Base-by-base conservation (phyloP, 1,140 invertebrate species). In the Heliconius eleuchia region DNA sequence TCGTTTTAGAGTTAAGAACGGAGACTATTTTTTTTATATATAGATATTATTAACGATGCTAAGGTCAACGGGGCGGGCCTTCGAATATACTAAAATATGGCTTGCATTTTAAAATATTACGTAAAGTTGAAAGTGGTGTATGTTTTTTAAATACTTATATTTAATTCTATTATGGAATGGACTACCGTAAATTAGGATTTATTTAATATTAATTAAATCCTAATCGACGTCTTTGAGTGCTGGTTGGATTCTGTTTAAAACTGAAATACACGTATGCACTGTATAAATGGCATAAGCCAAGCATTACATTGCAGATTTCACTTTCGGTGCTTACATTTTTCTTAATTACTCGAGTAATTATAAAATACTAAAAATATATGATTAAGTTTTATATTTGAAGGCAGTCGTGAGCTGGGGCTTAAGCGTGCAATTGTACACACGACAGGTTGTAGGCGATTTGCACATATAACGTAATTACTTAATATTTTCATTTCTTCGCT, bases 1-100 rank as follows among this genome's bases (percentile, higher is more conserved):
- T 80, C 84, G 84, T 71, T 71, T 80, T 80, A 71, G 71, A 60
- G 5, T 73, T 76, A 30, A 74, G 57, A n/a, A 39, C 23, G 39
- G 70, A 77, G 74, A 73, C 71, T 27, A 27, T 81, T 81, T 81
- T 46, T 46, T 46, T 13, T 42, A 42, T 30, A 30, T 46, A 46
- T 78, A 72, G 74, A 73, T 80, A 73, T 80, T 71, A 78, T 81
- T 60, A 80, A 76, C 11, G 71, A 77, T 80, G 79, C 77, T 77
- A 81, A 81, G 80, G 76, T 81, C 80, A 81, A 71, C 27, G 27
- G 30, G n/a, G 11, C 9, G 13, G 27, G 23, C 55, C 1, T 5
- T 66, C 27, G 23, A 27, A 66, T n/a, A 16, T 66, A 66, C 11
- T 66, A 66, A 66, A 66, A 66, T 27, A 66, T 66, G 19, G 57